Percentiles rank a stretch among this genome's conserved stretches.
These are phyloP conservation scores for Recurvirostra avosetta DNA, from an alignment of 2,113 vertebrate species.

Conservation along the genomic window DNA sequence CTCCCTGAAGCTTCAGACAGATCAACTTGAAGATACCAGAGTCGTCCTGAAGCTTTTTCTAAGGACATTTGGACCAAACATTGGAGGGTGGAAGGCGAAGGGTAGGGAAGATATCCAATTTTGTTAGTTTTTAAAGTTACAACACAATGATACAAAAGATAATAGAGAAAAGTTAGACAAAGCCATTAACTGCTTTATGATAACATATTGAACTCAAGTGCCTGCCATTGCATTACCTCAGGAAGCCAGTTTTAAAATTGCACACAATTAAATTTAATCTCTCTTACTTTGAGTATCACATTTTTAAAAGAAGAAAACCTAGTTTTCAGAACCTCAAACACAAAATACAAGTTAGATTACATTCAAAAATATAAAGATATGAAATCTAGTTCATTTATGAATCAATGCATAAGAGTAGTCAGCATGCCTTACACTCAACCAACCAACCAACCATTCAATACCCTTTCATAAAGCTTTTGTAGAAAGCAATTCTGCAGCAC, in stretches of 20 bases:
- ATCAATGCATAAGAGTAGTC: not conserved
- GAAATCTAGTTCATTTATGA: not conserved
- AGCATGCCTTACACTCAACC: not conserved
- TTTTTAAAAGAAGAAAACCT: not conserved
- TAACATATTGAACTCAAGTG: not conserved
- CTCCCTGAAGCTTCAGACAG: not conserved
- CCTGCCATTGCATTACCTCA: not conserved
- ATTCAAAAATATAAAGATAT: not conserved
- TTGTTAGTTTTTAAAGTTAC: not conserved
- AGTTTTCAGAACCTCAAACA: no score
- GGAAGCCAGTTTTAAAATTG: not conserved
- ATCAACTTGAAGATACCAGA: not conserved
- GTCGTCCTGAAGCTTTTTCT: not conserved
- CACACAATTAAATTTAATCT: not conserved
- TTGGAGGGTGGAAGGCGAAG: accelerated
- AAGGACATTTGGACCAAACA: not conserved
- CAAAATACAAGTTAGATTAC: not conserved
- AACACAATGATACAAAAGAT: not conserved
- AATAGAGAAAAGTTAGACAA: not conserved
- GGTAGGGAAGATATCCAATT: not conserved
- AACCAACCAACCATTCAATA: not conserved
- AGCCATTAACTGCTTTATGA: not conserved
- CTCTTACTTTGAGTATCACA: not conserved
- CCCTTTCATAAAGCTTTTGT: not conserved
- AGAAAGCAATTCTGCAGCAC: not conserved